Evolutionary conservation across 1,140 invertebrate species (phyloP).

Genomic region (Tigriopus japonicus): DNA sequence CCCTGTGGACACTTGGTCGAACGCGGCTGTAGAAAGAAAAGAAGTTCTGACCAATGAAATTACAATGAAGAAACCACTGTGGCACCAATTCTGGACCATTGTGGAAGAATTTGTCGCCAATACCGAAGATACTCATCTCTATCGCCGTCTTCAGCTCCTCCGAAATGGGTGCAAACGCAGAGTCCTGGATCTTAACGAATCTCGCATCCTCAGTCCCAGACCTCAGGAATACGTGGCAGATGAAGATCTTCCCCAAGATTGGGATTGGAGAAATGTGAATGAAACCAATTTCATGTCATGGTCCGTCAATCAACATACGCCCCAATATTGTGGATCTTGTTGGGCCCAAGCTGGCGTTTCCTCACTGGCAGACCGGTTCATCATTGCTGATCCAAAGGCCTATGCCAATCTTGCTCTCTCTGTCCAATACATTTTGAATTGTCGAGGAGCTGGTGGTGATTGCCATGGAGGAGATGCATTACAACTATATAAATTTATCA

Average conservation of each 20-base stretch:
- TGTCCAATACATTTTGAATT: conserved; percentile 12
- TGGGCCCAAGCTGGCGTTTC: conserved; percentile 13
- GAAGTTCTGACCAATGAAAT: background rate
- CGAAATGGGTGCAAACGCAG: too few species aligned
- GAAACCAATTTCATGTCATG: conserved; percentile 12
- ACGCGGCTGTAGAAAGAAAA: background rate
- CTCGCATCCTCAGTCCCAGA: background rate
- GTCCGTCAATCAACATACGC: conserved; percentile 14
- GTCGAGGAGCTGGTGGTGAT: conserved; percentile 1
- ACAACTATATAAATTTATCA: background rate
- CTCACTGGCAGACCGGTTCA: conserved; percentile 11
- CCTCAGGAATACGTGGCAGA: background rate
- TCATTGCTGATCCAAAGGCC: conserved; percentile 5
- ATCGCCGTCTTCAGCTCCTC: background rate
- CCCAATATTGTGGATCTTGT: conserved; percentile 13
- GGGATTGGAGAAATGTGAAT: conserved; percentile 14
- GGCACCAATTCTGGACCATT: too few species aligned
- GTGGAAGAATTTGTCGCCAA: too few species aligned
- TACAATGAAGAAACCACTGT: too few species aligned
- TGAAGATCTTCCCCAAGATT: conserved; percentile 1
- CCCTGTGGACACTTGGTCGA: background rate
- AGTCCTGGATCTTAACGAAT: background rate
- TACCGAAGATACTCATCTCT: background rate
- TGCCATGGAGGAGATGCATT: conserved; percentile 12
- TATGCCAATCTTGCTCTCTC: conserved; percentile 11